Percentiles rank a stretch among this genome's conserved stretches.
Conservation (phyloP, 2,888 invertebrate genomes). For the Galerucella calmariensis region DNA sequence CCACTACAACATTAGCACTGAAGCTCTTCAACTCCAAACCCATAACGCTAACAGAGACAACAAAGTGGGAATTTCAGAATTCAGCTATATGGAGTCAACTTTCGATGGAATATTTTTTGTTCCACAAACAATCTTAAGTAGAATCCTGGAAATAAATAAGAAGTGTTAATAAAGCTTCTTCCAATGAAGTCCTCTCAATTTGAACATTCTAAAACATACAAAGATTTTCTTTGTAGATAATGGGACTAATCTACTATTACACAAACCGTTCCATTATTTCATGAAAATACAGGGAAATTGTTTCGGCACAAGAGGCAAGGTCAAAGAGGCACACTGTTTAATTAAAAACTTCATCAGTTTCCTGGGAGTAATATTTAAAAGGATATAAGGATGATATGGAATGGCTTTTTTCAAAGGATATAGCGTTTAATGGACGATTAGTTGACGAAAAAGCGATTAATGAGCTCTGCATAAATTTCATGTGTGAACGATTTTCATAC, state of each 20-base stretch:
- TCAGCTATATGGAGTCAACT: no score
- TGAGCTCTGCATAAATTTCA: conserved; percentile 40
- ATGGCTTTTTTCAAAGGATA: conserved; percentile 34
- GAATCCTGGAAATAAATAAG: no score
- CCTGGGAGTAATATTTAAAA: conserved; percentile 16
- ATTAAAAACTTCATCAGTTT: conserved; percentile 34
- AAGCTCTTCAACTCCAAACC: no score
- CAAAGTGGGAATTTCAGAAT: no score
- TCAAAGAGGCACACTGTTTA: conserved; percentile 27
- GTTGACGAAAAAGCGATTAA: conserved; percentile 29
- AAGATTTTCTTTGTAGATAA: background rate
- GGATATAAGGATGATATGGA: conserved; percentile 29
- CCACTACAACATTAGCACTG: no score
- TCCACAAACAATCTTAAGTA: no score
- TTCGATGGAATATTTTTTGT: no score
- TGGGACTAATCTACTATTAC: conserved; percentile 7
- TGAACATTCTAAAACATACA: background rate
- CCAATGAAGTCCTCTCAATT: background rate
- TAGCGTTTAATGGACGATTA: conserved; percentile 38
- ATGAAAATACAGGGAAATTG: conserved; percentile 34
- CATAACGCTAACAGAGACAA: no score
- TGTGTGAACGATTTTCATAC: conserved; percentile 30
- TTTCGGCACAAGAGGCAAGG: conserved; percentile 17
- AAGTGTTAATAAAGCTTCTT: no score
- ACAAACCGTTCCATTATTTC: conserved; percentile 16